Conservation (phyloP, 1,140 invertebrate genomes). For the Tribolium castaneum region DNA sequence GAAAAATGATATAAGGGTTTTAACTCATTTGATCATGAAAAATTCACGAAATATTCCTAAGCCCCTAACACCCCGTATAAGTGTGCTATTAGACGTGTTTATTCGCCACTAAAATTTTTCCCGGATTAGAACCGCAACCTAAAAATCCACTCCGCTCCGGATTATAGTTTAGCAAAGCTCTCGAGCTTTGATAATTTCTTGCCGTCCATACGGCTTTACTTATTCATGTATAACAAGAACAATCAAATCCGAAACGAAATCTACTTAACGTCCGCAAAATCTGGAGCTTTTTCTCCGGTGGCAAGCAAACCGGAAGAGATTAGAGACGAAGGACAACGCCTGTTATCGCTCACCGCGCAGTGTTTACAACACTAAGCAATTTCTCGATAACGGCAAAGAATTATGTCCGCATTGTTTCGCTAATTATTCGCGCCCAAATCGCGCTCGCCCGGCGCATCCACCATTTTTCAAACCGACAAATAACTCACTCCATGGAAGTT, state of each 20-base stretch:
- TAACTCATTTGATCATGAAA: too few species aligned
- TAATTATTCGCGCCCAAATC: neutral
- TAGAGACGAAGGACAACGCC: neutral
- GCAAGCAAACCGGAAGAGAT: neutral
- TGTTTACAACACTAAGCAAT: neutral
- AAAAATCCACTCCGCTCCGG: neutral
- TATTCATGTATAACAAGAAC: neutral
- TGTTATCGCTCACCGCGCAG: neutral
- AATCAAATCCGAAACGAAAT: neutral
- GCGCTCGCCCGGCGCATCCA: slow-evolving; percentile 1
- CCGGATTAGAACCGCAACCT: neutral
- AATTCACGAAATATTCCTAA: too few species aligned
- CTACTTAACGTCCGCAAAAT: neutral
- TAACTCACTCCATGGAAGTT: neutral
- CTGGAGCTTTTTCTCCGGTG: neutral
- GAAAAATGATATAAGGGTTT: too few species aligned
- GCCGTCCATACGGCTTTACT: neutral
- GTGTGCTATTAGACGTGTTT: too few species aligned
- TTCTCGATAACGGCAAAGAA: neutral
- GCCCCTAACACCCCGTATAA: too few species aligned
- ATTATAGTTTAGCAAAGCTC: neutral
- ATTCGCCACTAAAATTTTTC: neutral
- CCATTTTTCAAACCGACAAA: neutral
- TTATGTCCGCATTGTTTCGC: neutral
- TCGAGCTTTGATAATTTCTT: neutral